Base-by-base conservation (phyloP, 2,888 invertebrate species). In the Vanessa cardui region DNA sequence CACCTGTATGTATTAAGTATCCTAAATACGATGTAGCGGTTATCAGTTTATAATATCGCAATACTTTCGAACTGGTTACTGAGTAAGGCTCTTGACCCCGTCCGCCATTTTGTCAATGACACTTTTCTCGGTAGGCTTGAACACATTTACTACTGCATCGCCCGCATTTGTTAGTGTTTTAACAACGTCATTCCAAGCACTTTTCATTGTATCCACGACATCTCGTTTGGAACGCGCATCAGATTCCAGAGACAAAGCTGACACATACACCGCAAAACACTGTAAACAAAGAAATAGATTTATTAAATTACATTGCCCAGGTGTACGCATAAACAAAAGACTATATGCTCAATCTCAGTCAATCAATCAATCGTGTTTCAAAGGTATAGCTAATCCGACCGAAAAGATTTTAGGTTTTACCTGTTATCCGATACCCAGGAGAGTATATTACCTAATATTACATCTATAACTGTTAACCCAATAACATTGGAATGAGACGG, bases 81-180 rank as follows among this genome's bases (percentile, higher is more conserved):
- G 74, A 20, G 77, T 71, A 45, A 88, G 71, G 64, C 72, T 77
- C 70, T 88, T 89, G 56, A 89, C 71, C 33, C 83, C 81, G 69
- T 90, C 89, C 7, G 86, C 82, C 77, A 90, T 78, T 76, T 89
- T 89, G 71, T 86, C 83, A 5, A 88, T 58, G 7, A 83, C 72
- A 64, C 86, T 86, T 73, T 88, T 90, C 74, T 92, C 90, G 0
- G 90, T 90, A 0, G 90, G 91, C 58, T 88, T 90, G 72, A 91
- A 89, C 7, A 88, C 89, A 60, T 90, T 80, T 2, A 91, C 89
- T 0, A 91, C 87, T 0, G 90, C 86, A 62, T 91, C 90, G 0
- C 89, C 84, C 0, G 91, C 92, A 16, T 90, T 83, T 12, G 81
- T 83, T 44, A 91, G 72, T 0, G 89, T 87, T 72, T 80, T 85